Base-by-base conservation (phyloP, 2,797 vertebrate species). In the Xyrichtys novacula region DNA sequence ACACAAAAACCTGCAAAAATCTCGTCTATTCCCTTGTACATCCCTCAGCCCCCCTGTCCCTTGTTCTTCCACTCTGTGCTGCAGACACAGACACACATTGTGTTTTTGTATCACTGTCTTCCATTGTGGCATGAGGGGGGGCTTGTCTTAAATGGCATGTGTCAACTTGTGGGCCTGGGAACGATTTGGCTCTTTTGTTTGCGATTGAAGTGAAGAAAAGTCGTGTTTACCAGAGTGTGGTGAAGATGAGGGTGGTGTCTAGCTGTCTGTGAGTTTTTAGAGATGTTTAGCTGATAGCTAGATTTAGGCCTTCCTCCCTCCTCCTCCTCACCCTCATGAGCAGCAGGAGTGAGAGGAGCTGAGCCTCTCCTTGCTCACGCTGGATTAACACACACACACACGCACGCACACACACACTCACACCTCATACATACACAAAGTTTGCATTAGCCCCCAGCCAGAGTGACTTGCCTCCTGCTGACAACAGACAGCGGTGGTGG, bases 101-200 rank as follows among this genome's bases (percentile, higher is more conserved):
- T 89, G 74, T 87, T 84, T n/a, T 71, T 74, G 73, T 76, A 67
- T 81, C 42, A 61, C 69, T 66, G 72, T 71, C 76, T 54, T 85
- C 76, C 60, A 74, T 88, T 86, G 87, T 83, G 78, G 80, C 32
- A 34, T 32, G 53, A 54, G 71, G 79, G 78, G 46, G 78, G 76
- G 43, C 63, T 71, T 42, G 43, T 78, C 79, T 88, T 89, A 84
- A 90, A 88, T 88, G 86, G 81, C 84, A 80, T 87, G 88, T 86
- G 86, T 89, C 86, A 87, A 88, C 89, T 89, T 87, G 87, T 86
- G 87, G 85, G 80, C 87, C 85, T 88, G 88, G 88, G 87, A 93
- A 90, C 44, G 61, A 84, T 84, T 80, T 15, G 26, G 59, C 68
- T 78, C 87, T 83, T 89, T 89, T 91, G 87, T 92, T 87, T 83